Evolutionary conservation across 2,113 vertebrate genomes (phyloP).

Genomic region (Cyprinus carpio): DNA sequence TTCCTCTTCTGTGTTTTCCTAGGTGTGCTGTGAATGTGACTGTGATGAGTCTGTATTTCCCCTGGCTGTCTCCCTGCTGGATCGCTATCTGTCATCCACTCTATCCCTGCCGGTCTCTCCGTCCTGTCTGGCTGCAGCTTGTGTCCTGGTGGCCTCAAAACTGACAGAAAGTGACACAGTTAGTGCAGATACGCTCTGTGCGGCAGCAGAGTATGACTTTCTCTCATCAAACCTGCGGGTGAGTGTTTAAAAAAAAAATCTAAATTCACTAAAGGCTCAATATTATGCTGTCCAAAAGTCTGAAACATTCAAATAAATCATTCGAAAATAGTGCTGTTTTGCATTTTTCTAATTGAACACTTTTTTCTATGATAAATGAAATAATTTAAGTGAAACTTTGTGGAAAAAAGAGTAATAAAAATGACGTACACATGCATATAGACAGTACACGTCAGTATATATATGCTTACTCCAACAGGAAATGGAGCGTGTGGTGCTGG

Average conservation of each 20-base stretch:
- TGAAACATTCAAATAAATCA: background rate
- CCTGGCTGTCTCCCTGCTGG: conserved; percentile 75
- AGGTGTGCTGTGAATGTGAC: conserved; percentile 78
- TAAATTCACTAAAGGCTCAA: background rate
- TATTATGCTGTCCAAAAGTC: background rate
- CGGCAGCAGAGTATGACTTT: conserved; percentile 73
- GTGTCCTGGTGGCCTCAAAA: conserved; percentile 80
- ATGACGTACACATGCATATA: background rate
- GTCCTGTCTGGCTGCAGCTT: conserved; percentile 72
- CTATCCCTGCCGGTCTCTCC: conserved; percentile 67
- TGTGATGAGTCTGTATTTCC: conserved; percentile 79
- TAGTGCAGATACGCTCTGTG: conserved; percentile 69
- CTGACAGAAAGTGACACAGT: conserved; percentile 73
- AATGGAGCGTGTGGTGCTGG: conserved; percentile 79
- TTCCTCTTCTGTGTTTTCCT: background rate
- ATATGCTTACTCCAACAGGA: conserved; percentile 61
- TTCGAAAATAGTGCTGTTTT: background rate
- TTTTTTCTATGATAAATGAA: no score
- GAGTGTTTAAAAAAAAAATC: conserved; percentile 40
- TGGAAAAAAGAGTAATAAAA: background rate
- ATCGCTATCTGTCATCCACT: conserved; percentile 72
- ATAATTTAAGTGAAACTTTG: no score
- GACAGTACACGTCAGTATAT: background rate
- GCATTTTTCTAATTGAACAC: no score
- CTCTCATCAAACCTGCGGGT: conserved; percentile 70